phyloP scores from a whole-genome alignment of 2,113 vertebrate species.

The Pedetes capensis region DNA sequence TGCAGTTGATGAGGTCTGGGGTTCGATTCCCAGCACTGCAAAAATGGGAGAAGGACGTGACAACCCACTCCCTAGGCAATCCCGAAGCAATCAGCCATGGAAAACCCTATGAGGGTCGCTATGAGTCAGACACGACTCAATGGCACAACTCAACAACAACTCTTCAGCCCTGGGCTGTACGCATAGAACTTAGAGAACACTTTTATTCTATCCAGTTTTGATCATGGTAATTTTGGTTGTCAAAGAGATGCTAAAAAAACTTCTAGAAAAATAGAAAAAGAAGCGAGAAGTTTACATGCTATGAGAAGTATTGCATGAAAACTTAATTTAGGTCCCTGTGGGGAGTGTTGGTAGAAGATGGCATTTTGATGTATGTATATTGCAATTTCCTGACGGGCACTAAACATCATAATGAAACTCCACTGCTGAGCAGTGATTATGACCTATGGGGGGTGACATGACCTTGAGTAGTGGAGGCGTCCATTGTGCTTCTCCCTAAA shows the following conservation, averaged over 20 bases:
- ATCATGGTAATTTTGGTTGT: not conserved
- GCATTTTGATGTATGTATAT: not conserved
- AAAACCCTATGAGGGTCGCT: too few relatives aligned
- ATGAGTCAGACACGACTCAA: too few relatives aligned
- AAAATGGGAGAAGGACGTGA: too few relatives aligned
- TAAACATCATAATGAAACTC: not conserved
- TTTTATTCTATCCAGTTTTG: not conserved
- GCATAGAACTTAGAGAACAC: not conserved
- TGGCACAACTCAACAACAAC: too few relatives aligned
- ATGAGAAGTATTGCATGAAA: not conserved
- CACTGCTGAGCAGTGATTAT: not conserved
- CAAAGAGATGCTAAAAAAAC: not conserved
- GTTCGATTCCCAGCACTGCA: too few relatives aligned
- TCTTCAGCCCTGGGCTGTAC: not conserved
- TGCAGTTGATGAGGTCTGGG: too few relatives aligned
- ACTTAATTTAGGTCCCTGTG: not conserved
- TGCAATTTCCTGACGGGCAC: not conserved
- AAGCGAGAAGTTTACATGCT: not conserved
- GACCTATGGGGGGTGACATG: not conserved
- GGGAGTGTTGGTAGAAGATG: not conserved
- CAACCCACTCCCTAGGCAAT: too few relatives aligned
- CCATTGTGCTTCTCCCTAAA: not conserved
- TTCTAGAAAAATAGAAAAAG: not conserved
- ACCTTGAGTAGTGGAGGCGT: not conserved
- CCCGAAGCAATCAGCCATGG: too few relatives aligned